phyloP scores from a whole-genome alignment of 2,113 vertebrate species.

The Spea multiplicata region DNA sequence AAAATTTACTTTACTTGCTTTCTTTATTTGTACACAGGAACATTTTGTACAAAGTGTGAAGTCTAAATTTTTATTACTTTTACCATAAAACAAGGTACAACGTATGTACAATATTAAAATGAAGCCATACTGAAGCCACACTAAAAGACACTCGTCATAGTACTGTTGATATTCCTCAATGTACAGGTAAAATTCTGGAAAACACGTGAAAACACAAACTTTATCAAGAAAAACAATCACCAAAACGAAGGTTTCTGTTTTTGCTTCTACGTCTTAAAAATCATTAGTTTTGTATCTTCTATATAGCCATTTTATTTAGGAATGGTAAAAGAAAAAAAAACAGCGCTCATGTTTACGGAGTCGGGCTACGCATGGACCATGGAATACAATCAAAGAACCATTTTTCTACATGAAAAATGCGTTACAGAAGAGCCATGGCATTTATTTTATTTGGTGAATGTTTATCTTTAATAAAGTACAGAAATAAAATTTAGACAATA shows the following conservation, averaged over 20 bases:
- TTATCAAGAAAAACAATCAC: conserved; percentile 78
- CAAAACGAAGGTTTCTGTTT: conserved; percentile 57
- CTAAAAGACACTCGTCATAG: conserved; percentile 89
- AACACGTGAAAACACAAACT: conserved; percentile 72
- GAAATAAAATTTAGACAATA: conserved; percentile 68
- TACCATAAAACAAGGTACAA: conserved; percentile 97
- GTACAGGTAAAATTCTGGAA: conserved; percentile 65
- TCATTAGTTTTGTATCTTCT: conserved; percentile 58
- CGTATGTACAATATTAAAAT: conserved; percentile 96
- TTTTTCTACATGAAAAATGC: conserved; percentile 53
- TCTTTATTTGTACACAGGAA: conserved; percentile 91
- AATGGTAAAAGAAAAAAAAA: conserved; percentile 52
- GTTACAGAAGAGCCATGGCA: conserved; percentile 41
- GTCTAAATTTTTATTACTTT: conserved; percentile 95
- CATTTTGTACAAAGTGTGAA: conserved; percentile 98
- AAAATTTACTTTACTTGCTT: conserved; percentile 76
- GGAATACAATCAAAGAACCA: conserved; percentile 51
- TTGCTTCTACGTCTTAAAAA: conserved; percentile 50
- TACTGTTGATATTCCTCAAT: conserved; percentile 71
- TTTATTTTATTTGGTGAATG: conserved; percentile 71
- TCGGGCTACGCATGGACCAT: conserved; percentile 51
- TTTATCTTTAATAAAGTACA: conserved; percentile 77
- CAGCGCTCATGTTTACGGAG: conserved; percentile 52
- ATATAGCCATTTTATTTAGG: conserved; percentile 50
- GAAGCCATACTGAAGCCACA: conserved; percentile 83